Base-by-base conservation (phyloP, 2,113 vertebrate species). In the Aspidoscelis tigris region DNA sequence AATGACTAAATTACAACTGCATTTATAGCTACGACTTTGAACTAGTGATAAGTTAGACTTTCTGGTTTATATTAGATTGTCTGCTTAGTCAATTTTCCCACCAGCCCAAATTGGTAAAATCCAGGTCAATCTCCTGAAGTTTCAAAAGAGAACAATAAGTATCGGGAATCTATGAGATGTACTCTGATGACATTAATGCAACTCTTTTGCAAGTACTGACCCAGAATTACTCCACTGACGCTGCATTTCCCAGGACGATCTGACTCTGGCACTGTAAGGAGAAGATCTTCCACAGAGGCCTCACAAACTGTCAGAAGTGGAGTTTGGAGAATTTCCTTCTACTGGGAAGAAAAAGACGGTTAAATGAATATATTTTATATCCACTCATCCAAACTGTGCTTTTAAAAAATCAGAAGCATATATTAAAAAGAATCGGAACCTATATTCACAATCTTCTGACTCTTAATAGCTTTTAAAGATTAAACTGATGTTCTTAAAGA, bases 261-360 rank as follows among this genome's bases (percentile, higher is more conserved):
- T 20, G 96, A 89, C 68, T 98, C 96, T 18, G 97, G 92, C 33
- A 97, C 94, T 47, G 92, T 26, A 44, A 99, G 91, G 11, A 98
- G 86, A 81, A 99, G 96, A 89, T 99, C 97, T 90, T 99, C 98
- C 78, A 98, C 98, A 24, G 98, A 97, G 0, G 96, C 97, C 85
- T 99, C 97, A 78, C 86, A 83, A 87, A 99, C 95, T 1, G 96
- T 97, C 92, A 99, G 93, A 83, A 96, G 94, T 1, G 97, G 97
- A 2, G 95, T 98, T 70, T 91, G 96, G 81, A 97, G 93, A 88
- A 99, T 96, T 94, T 99, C 97, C 0, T 95, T 95, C 99, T 99
- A 95, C 81, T 78, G 71, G 39, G 70, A 93, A 18, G 90, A 39
- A 90, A 93, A n/a, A 50, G 83, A 84, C 83, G 78, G 86, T 47